Conservation (phyloP, 2,888 invertebrate species). For the Vesta saturnalis region DNA sequence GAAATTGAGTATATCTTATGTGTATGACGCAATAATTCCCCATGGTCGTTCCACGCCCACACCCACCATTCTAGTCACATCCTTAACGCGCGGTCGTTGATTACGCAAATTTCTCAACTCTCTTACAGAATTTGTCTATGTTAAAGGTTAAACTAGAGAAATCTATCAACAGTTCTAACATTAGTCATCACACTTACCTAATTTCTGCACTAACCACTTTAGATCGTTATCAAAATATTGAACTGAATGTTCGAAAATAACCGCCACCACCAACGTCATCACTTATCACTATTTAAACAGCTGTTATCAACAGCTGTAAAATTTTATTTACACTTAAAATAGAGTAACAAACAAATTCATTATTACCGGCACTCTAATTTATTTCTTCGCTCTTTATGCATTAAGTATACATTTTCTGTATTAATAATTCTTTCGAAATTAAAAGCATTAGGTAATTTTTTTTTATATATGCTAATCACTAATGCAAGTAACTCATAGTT, state of each 20-base stretch:
- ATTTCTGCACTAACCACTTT: background rate
- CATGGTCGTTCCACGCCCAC: constrained; percentile 18
- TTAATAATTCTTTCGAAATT: too few relatives aligned
- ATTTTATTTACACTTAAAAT: background rate
- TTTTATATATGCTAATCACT: too few relatives aligned
- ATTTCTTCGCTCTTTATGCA: too few relatives aligned
- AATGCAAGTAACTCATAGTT: too few relatives aligned
- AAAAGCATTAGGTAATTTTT: too few relatives aligned
- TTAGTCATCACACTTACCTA: constrained; percentile 12
- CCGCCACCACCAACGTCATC: background rate
- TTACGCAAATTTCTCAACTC: constrained; percentile 12
- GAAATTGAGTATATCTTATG: constrained; percentile 11
- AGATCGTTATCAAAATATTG: background rate
- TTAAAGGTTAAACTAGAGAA: constrained; percentile 13
- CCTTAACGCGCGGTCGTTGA: constrained; percentile 11
- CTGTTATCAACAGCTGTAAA: background rate
- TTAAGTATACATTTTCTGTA: too few relatives aligned
- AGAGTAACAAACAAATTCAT: background rate
- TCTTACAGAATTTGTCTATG: too few relatives aligned
- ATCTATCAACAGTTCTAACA: constrained; percentile 6
- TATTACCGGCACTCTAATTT: background rate
- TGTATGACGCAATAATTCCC: constrained; percentile 17
- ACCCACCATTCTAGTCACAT: constrained; percentile 16
- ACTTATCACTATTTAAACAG: constrained; percentile 6
- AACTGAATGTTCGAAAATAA: background rate